Evolutionary conservation across 2,888 invertebrate species (phyloP).

Genomic region (Lymantria dispar): DNA sequence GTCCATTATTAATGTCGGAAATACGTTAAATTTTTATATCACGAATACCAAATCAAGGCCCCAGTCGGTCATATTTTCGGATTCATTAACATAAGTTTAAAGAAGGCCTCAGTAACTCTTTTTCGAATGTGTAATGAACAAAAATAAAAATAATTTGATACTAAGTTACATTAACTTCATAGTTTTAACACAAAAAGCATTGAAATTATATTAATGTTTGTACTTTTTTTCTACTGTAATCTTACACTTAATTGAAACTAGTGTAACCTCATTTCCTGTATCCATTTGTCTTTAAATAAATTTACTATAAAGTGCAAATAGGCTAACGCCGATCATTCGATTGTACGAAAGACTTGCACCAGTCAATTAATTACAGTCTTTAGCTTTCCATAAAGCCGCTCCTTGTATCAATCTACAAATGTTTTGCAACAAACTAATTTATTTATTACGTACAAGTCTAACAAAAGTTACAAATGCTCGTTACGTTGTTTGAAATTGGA

Average conservation of each 20-base stretch:
- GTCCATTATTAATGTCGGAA: too few species aligned
- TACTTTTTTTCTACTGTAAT: not conserved
- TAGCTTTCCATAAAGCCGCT: constrained; percentile 27
- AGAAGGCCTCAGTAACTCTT: too few species aligned
- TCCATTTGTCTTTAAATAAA: constrained; percentile 3
- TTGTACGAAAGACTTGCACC: constrained; percentile 19
- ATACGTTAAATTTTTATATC: too few species aligned
- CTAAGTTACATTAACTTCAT: too few species aligned
- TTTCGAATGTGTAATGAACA: too few species aligned
- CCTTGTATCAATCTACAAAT: constrained; percentile 13
- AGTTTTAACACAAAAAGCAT: too few species aligned
- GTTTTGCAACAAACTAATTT: constrained; percentile 1
- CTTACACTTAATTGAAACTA: not conserved
- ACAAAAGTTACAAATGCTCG: not conserved
- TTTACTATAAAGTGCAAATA: constrained; percentile 27
- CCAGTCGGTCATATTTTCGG: too few species aligned
- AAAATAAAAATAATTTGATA: too few species aligned
- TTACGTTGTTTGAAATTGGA: constrained; percentile 5
- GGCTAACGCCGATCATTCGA: constrained; percentile 9
- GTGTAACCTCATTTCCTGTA: not conserved
- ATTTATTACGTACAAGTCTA: not conserved
- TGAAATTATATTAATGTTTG: too few species aligned
- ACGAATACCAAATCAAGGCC: too few species aligned
- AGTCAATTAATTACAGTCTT: constrained; percentile 21
- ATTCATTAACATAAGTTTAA: too few species aligned